phyloP scores from a whole-genome alignment of 1,140 invertebrate species.

The Hypothenemus hampei region DNA sequence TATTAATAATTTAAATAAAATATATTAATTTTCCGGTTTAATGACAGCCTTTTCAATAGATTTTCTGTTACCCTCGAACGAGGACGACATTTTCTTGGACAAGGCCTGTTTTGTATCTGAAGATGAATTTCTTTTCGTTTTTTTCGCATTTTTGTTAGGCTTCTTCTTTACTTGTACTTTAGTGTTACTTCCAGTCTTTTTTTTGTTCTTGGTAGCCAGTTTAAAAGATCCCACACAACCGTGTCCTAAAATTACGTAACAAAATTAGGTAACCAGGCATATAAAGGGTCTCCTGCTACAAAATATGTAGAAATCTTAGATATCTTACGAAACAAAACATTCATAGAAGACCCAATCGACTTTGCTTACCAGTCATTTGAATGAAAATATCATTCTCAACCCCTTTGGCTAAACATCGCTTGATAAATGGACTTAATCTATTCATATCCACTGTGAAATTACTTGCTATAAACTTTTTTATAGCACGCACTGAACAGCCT shows the following conservation, averaged over 20 bases:
- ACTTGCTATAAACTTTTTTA: background rate
- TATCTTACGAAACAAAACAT: background rate
- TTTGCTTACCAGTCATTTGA: constrained; percentile 8
- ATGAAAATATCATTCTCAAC: background rate
- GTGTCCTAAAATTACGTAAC: constrained; percentile 1
- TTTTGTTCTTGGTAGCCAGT: constrained; percentile 1
- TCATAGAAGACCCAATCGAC: too few relatives aligned
- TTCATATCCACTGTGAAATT: background rate
- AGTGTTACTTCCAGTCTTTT: background rate
- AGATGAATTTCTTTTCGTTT: background rate
- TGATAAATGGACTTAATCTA: background rate
- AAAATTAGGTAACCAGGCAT: background rate
- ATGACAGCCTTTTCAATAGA: background rate
- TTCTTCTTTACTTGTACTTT: background rate
- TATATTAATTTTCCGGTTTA: too few relatives aligned
- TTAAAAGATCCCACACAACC: background rate
- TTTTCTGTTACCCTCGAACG: background rate
- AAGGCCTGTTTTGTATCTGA: background rate
- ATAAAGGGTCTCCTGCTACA: background rate
- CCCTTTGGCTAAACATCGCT: background rate
- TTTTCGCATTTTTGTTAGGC: background rate
- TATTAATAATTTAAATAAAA: too few relatives aligned
- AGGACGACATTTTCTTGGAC: background rate
- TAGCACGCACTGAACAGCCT: background rate
- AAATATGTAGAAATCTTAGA: background rate